Evolutionary conservation across 2,888 invertebrate species (phyloP), one percentile per base, ranked within the genome.

Genomic region (Bombylius major): DNA sequence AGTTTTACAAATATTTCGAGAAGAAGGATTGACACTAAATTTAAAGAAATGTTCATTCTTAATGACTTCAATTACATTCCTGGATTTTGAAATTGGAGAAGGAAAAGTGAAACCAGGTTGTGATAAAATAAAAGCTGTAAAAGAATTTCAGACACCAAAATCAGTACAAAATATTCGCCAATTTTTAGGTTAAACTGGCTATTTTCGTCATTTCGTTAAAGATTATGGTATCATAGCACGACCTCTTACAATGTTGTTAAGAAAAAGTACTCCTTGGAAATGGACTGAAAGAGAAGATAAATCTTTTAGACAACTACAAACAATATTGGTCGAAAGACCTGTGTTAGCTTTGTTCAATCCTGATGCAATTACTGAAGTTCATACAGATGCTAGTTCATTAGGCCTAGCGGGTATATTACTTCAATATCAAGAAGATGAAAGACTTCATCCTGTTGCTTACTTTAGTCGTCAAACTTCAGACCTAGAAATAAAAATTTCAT

Each of bases 391-490:
- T 0, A 64, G 63, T 49, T 50, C 51, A 12, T 23, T 50, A 5
- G 50, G 50, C 5, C n/a, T 39, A n/a, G 50, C 39, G 23, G 39
- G 39, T 23, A 32, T 50, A 13, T 50, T 50, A 11, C 23, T 42
- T n/a, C 50, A 50, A 23, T 23, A 36, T 34, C 11, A 14, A 23
- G 53, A 47, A 32, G 13, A 47, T 23, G 36, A 34, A n/a, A 9
- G 42, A 9, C 47, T 62, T 3, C 61, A 62, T 7, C 67, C 66
- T 4, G 64, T 68, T 7, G 63, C 60, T 34, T 66, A 64, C 51
- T 67, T 57, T 47, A 68, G 67, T 48, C 47, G 63, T n/a, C 63
- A 65, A 13, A 66, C 66, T 42, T 54, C 51, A 23, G 11, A 13
- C 4, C 5, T 36, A 46, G 65, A 56, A 66, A 69, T n/a, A 50